phyloP scores from a whole-genome alignment of 2,888 invertebrate species.

The Oligia latruncula region DNA sequence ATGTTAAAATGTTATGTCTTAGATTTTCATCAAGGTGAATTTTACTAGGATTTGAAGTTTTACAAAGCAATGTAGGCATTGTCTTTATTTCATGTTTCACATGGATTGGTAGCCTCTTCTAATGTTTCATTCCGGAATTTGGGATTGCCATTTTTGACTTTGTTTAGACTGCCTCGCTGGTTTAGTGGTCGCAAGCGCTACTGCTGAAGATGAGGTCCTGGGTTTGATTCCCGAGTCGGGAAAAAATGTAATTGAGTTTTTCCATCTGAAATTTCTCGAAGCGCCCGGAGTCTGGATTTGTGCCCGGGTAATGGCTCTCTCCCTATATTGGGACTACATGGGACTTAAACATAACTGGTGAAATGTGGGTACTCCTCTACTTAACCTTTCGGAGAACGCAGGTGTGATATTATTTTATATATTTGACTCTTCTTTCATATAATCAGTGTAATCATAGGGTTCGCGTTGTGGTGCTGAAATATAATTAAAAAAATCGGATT shows the following conservation, averaged over 20 bases:
- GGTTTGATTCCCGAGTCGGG: neutral
- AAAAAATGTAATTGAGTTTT: neutral
- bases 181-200: neutral
- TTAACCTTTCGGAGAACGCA: neutral
- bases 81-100: neutral
- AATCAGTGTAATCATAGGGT: neutral
- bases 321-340: neutral
- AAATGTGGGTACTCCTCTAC: neutral
- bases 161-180: neutral
- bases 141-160: neutral
- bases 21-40: slow-evolving; percentile 14
- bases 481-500: neutral
- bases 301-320: neutral
- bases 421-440: neutral
- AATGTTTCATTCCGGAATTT: neutral
- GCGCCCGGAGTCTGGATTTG: neutral
- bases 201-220: neutral
- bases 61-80: neutral
- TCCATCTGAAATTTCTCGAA: neutral
- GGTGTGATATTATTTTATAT: neutral
- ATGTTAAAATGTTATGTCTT: slow-evolving; percentile 5
- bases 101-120: neutral
- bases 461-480: too few species aligned
- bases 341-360: neutral
- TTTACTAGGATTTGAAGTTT: neutral